Evolutionary conservation across 1,140 invertebrate genomes (phyloP).

Genomic region (Euura saliciscinereae): DNA sequence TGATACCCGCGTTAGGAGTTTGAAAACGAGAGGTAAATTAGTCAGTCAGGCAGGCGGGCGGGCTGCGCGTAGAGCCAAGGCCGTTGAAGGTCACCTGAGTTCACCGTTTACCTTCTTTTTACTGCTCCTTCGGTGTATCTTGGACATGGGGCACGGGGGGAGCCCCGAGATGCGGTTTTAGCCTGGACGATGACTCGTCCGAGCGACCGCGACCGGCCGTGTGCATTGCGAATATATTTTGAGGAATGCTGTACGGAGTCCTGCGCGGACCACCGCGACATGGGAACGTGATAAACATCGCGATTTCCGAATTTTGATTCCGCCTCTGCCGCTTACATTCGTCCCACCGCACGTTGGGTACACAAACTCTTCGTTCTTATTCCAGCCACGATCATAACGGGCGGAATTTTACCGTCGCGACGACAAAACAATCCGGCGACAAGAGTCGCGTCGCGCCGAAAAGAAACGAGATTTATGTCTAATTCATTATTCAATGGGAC

Average conservation of each 20-base stretch:
- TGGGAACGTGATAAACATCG: not conserved
- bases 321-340: not conserved
- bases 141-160: too few species aligned
- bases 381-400: too few species aligned
- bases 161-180: not conserved
- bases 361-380: too few species aligned
- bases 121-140: not conserved
- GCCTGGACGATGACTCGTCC: slow-evolving; percentile 10
- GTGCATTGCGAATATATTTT: slow-evolving; percentile 4
- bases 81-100: slow-evolving; percentile 33
- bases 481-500: too few species aligned
- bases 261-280: not conserved
- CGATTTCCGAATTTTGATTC: not conserved
- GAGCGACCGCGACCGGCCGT: not conserved
- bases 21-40: slow-evolving; percentile 34
- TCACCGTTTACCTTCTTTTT: slow-evolving; percentile 14
- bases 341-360: too few species aligned
- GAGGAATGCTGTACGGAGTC: not conserved
- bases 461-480: too few species aligned
- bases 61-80: slow-evolving; percentile 27
- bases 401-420: too few species aligned
- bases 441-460: too few species aligned
- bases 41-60: slow-evolving; percentile 14
- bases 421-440: too few species aligned
- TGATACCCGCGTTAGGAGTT: not conserved